Base-by-base conservation (phyloP, 2,113 vertebrate species). In the Tachycineta bicolor region DNA sequence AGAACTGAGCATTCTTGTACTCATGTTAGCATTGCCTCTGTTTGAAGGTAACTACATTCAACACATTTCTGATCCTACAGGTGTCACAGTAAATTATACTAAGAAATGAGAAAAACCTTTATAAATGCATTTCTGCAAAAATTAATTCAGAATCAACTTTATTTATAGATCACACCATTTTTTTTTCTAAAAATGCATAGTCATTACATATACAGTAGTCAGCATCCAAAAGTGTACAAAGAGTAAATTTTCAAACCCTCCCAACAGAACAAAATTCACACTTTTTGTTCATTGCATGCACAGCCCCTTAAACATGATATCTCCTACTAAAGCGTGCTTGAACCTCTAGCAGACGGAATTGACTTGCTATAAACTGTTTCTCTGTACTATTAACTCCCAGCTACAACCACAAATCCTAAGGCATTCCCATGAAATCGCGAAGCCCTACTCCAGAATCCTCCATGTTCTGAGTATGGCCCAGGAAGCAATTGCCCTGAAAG, bases 131-230 rank as follows among this genome's bases (percentile, higher is more conserved):
- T 96, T 93, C 77, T 97, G 94, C 94, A 95, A 96, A 91, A 93
- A 64, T 84, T 46, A 94, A 94, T 58, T 97, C 97, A 96, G 91
- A 98, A 98, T 96, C 96, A 94, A 71, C 95, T 97, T 98, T 98
- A 98, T 98, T 98, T 95, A 90, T 94, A 96, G 84, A 84, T 95
- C 87, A 96, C 97, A 96, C 83, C 79, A 58, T 89, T 78, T 95
- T 58, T 65, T 97, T 95, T 97, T 95, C 96, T 93, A 97, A 98
- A 97, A 98, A 97, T 97, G 97, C 97, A 98, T 97, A 98, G 97
- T 97, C 87, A 94, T 96, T 94, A 93, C 97, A 96, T 97, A 80
- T 84, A 98, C 81, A 97, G 91, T 96, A 93, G 93, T 97, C 93
- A 96, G 96, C 94, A 95, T 97, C 96, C 96, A 96, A 97, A 96